phyloP scores from a whole-genome alignment of 37 sponge, comb jelly and placozoan genomes.

The Dysidea cf. avara region DNA sequence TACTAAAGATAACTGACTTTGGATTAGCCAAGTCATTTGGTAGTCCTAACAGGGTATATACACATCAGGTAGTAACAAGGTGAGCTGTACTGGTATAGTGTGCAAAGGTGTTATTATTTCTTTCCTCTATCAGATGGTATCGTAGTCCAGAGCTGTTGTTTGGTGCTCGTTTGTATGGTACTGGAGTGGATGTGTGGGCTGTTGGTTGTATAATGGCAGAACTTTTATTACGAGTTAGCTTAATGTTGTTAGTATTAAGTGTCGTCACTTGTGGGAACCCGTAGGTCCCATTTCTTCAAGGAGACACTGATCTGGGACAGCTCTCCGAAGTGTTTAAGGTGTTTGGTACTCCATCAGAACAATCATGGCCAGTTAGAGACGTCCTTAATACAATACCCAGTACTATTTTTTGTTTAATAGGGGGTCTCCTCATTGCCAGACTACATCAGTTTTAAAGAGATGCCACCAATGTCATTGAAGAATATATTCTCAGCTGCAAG shows the following conservation, averaged over 20 bases:
- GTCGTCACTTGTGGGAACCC: neutral
- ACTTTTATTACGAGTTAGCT: constrained; percentile 70
- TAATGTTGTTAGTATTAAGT: neutral
- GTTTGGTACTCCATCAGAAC: constrained; percentile 87
- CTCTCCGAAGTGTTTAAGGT: constrained; percentile 88
- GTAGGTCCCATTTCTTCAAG: constrained; percentile 86
- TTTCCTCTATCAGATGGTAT: constrained; percentile 75
- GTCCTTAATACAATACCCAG: neutral
- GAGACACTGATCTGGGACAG: constrained; percentile 93
- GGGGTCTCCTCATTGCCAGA: constrained; percentile 83
- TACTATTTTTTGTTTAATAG: neutral
- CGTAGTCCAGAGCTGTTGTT: constrained; percentile 94
- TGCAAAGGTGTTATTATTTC: neutral
- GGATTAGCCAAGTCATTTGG: constrained; percentile 97
- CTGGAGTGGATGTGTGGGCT: constrained; percentile 98
- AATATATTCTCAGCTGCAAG: constrained; percentile 91
- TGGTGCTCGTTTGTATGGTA: constrained; percentile 93
- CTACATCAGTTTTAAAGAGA: constrained; percentile 76
- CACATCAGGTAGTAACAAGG: constrained; percentile 96
- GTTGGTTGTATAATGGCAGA: constrained; percentile 96
- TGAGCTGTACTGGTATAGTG: neutral
- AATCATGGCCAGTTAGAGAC: constrained; percentile 77
- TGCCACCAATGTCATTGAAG: constrained; percentile 64
- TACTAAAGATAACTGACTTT: constrained; percentile 96
- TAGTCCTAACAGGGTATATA: constrained; percentile 81